Evolutionary conservation across 2,797 vertebrate species (phyloP).

Genomic region (Hoplostethus mediterraneus): DNA sequence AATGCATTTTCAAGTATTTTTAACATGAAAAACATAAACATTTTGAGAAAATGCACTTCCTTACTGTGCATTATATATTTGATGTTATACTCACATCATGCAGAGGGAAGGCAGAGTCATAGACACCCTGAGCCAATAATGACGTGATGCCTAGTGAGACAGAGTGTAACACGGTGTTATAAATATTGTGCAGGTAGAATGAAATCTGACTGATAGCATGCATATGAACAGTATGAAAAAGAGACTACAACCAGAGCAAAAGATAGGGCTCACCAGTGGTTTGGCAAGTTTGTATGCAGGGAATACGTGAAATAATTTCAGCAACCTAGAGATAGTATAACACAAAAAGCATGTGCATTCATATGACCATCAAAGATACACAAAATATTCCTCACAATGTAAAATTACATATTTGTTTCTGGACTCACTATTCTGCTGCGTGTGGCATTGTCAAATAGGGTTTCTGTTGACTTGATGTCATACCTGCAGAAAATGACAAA

Average conservation of each 20-base stretch:
- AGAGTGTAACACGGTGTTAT: constrained; percentile 2
- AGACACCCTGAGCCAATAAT: constrained; percentile 93
- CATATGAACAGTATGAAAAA: background rate
- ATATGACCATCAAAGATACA: background rate
- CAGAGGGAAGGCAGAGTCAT: constrained; percentile 94
- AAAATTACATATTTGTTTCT: background rate
- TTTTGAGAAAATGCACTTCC: too few relatives aligned
- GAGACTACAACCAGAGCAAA: background rate
- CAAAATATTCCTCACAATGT: background rate
- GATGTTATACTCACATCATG: constrained; percentile 91
- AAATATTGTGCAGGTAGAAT: background rate
- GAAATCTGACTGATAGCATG: background rate
- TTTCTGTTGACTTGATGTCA: constrained; percentile 93
- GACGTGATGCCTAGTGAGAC: constrained; percentile 89
- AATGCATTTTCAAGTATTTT: background rate
- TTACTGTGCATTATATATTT: background rate
- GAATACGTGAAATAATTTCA: constrained; percentile 79
- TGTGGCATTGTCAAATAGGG: constrained; percentile 94
- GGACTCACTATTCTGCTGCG: constrained; percentile 96
- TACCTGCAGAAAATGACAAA: constrained; percentile 84
- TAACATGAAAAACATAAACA: too few relatives aligned
- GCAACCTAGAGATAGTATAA: constrained; percentile 65
- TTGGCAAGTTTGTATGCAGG: constrained; percentile 78
- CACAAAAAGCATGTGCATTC: background rate
- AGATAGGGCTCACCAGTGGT: constrained; percentile 72